phyloP scores from a whole-genome alignment of 2,113 vertebrate genomes.

The Scomber japonicus region DNA sequence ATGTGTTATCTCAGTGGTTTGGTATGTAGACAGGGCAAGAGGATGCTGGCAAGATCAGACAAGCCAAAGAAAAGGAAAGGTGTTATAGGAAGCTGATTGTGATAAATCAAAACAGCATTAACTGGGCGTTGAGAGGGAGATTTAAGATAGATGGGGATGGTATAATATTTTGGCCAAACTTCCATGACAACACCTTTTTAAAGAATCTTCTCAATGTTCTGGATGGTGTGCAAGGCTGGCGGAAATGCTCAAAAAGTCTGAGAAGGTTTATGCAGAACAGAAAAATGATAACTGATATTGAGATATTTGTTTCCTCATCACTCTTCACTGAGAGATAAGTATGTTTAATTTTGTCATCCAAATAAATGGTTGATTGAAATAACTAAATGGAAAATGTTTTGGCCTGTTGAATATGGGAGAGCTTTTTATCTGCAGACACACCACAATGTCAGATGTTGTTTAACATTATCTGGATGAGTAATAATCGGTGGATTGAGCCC shows the following conservation, averaged over 20 bases:
- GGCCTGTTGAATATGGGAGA: constrained; percentile 2
- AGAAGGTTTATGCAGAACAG: constrained; percentile 32
- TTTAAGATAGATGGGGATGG: constrained; percentile 43
- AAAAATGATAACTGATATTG: constrained; percentile 53
- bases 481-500: neutral
- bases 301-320: constrained; percentile 50
- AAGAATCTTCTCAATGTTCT: constrained; percentile 32
- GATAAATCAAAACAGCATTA: constrained; percentile 64
- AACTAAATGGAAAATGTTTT: constrained; percentile 24
- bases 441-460: neutral
- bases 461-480: neutral
- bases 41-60: constrained; percentile 76
- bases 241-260: constrained; percentile 38
- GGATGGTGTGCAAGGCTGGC: constrained; percentile 30
- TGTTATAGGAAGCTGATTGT: constrained; percentile 60
- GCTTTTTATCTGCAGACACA: neutral
- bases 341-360: constrained; percentile 41
- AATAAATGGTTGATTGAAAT: constrained; percentile 35
- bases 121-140: constrained; percentile 51
- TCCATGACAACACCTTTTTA: constrained; percentile 52
- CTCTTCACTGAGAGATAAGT: constrained; percentile 50
- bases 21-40: constrained; percentile 76
- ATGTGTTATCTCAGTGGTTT: constrained; percentile 73
- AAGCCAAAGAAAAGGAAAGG: constrained; percentile 68
- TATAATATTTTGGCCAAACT: neutral